Evolutionary conservation across 1,140 invertebrate species (phyloP).

Genomic region (Aphis craccivora): DNA sequence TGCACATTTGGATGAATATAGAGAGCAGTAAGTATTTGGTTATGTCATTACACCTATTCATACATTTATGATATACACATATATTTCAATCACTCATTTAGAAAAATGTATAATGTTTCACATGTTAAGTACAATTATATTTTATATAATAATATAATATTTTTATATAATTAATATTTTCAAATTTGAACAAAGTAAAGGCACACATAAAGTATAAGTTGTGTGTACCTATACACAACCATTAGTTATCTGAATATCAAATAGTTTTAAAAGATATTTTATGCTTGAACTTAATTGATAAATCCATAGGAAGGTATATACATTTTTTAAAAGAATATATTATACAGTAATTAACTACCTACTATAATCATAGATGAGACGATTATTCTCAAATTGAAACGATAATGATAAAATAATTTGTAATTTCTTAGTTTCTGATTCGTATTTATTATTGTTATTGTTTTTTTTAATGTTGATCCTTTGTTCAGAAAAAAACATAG

Average conservation of each 20-base stretch:
- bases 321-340: background rate
- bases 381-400: background rate
- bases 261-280: background rate
- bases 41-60: constrained; percentile 41
- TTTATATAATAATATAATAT: too few species aligned
- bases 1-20: constrained; percentile 95
- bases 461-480: background rate
- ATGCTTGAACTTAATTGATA: background rate
- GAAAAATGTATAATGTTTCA: background rate
- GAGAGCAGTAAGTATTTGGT: constrained; percentile 86
- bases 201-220: background rate
- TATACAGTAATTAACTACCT: background rate
- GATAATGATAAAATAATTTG: background rate
- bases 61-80: constrained; percentile 41
- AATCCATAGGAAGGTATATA: background rate
- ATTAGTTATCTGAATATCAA: background rate
- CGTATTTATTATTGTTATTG: background rate
- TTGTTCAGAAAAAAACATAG: background rate
- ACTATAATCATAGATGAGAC: background rate
- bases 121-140: background rate
- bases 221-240: background rate
- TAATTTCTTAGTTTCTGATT: background rate
- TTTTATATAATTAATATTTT: background rate
- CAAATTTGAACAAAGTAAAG: background rate
- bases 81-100: background rate